Evolutionary conservation across 30 jellyfish, hydroid and myxozoan species (phyloP), one percentile per base, ranked within the genome.

Genomic region (Aurelia sp.): DNA sequence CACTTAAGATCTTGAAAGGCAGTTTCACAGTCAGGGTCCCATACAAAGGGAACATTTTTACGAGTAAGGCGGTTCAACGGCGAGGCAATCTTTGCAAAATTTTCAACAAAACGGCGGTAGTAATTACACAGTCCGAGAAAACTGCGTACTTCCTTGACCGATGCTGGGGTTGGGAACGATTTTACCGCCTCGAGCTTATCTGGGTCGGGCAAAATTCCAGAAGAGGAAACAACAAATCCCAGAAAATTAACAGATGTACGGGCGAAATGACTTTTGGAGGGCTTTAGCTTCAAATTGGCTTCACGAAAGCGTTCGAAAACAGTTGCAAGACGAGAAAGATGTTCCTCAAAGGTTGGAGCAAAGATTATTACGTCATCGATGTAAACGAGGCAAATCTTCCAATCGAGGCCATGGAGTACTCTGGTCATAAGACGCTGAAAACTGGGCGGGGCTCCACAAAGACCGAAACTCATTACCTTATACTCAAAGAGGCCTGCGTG

Each of bases 361-460:
- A 86, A 86, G 15, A 86, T 50, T 24, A 79, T 86, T 35, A 77
- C 58, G 44, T 86, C 95, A 63, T 86, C 96, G 51, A 86, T n/a
- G 92, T 83, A 83, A 8, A 83, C 47, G 35, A 67, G 76, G 31
- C 80, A 51, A 17, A 12, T 40, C 47, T 76, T 77, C 81, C 92
- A 62, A 9, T 84, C 71, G 33, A 73, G 73, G 21, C 92, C 77
- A 44, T 41, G 86, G 12, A 86, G 84, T 15, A 86, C 74, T 10
- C 55, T 35, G 5, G 87, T 13, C 92, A 86, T 86, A 5, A 75
- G 58, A 10, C 96, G 87, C 44, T 86, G 91, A 18, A 81, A 81
- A 48, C 38, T 67, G 22, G 76, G 50, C 10, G 91, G 88, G 51
- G 91, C 91, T 27, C 67, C 67, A 19, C 76, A 40, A 16, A 66